phyloP scores from a whole-genome alignment of 2,113 vertebrate species.

The Crypturellus undulatus region DNA sequence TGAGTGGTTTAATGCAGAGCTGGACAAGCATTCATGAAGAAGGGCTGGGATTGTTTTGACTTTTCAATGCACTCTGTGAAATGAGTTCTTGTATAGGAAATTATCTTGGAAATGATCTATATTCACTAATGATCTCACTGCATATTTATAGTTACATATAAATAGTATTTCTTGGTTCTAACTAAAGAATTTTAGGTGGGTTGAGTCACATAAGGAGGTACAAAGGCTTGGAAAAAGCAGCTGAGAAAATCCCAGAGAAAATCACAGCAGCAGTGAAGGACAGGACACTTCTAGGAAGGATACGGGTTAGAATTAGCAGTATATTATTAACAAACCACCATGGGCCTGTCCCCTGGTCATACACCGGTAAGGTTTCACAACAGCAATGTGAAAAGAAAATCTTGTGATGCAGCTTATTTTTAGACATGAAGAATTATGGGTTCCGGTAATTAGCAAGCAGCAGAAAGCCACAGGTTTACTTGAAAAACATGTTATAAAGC shows the following conservation, averaged over 20 bases:
- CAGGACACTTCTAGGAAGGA: neutral
- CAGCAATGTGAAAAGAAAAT: neutral
- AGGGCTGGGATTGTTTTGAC: neutral
- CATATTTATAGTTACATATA: neutral
- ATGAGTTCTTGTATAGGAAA: neutral
- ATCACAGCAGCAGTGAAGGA: neutral
- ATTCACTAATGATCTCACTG: neutral
- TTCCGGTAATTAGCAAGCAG: rapidly evolving
- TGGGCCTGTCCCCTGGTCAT: neutral
- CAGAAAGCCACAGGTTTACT: neutral
- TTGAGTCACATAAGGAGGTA: slow-evolving; percentile 4
- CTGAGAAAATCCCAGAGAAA: neutral
- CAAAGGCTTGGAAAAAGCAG: slow-evolving; percentile 10
- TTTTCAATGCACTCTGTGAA: neutral
- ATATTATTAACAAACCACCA: neutral
- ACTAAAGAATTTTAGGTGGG: neutral
- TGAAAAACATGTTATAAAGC: neutral
- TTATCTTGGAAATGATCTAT: neutral
- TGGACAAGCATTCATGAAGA: neutral
- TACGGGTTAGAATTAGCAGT: neutral
- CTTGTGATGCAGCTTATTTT: neutral
- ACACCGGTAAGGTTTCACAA: neutral
- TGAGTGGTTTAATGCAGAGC: neutral
- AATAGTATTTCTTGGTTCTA: slow-evolving; percentile 25
- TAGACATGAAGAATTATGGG: neutral